These are phyloP conservation scores for Oreamnos americanus DNA, from an alignment of 2,113 vertebrate species.

Conservation along the genomic window DNA sequence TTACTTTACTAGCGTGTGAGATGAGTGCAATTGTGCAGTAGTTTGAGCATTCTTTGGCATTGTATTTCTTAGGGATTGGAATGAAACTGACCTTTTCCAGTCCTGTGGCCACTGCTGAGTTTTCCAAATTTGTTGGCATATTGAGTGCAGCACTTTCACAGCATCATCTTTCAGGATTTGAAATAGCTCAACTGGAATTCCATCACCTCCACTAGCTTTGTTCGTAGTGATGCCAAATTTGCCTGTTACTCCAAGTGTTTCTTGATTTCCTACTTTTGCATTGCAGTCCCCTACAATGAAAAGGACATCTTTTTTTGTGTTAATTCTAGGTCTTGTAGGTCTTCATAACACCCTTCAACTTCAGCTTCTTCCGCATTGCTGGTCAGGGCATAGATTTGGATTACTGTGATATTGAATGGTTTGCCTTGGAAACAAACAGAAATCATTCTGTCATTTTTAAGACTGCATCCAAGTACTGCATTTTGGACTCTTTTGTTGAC, in stretches of 20 bases:
- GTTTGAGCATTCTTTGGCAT: too few relatives aligned
- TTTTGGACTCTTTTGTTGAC: background rate
- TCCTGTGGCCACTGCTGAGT: too few relatives aligned
- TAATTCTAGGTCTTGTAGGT: background rate
- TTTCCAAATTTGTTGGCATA: too few relatives aligned
- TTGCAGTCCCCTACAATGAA: background rate
- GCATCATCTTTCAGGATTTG: too few relatives aligned
- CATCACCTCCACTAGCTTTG: too few relatives aligned
- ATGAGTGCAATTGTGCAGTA: too few relatives aligned
- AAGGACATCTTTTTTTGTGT: background rate
- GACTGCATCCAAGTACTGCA: background rate
- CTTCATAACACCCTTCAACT: background rate
- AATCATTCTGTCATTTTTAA: background rate
- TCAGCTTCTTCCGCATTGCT: background rate
- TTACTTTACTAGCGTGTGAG: too few relatives aligned
- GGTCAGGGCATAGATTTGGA: background rate
- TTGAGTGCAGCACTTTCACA: too few relatives aligned
- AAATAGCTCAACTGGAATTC: too few relatives aligned
- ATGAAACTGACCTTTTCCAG: too few relatives aligned
- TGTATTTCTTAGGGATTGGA: rapidly evolving
- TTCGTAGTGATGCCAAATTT: background rate
- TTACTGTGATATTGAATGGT: background rate
- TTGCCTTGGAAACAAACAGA: background rate
- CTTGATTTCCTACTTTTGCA: background rate
- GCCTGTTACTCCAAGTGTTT: background rate